phyloP scores from a whole-genome alignment of 1,140 invertebrate genomes.

The Cotesia chilonis region DNA sequence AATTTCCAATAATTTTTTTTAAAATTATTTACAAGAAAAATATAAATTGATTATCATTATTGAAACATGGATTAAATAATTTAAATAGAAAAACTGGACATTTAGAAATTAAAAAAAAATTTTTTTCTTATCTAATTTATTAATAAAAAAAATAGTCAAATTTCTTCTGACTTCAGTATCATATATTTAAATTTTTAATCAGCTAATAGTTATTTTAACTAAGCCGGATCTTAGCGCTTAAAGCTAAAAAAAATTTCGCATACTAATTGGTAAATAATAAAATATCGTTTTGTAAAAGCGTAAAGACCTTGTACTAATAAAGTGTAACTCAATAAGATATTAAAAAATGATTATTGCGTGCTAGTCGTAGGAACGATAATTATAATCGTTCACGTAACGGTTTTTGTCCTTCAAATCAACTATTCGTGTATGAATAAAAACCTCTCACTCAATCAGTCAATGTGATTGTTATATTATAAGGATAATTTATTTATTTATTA shows the following conservation, averaged over 20 bases:
- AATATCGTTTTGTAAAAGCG: slow-evolving; percentile 7
- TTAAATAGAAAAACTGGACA: too few relatives aligned
- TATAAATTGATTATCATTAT: too few relatives aligned
- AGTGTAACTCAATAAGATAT: slow-evolving; percentile 37
- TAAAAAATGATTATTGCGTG: slow-evolving; percentile 37
- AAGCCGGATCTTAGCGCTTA: too few relatives aligned
- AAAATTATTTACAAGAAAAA: too few relatives aligned
- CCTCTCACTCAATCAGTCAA: slow-evolving; percentile 13
- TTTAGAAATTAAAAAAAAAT: too few relatives aligned
- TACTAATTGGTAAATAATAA: slow-evolving; percentile 9
- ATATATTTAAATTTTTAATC: not conserved
- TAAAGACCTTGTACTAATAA: slow-evolving; percentile 51
- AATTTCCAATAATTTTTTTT: too few relatives aligned
- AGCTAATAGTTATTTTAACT: too few relatives aligned
- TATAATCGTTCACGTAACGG: slow-evolving; percentile 39
- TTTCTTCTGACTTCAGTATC: not conserved
- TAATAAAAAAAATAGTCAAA: too few relatives aligned
- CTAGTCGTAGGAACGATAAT: slow-evolving; percentile 11
- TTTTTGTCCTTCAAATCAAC: slow-evolving; percentile 23
- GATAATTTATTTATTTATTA: not conserved
- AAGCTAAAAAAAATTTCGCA: not conserved
- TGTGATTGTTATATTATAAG: not conserved
- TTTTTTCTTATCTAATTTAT: too few relatives aligned
- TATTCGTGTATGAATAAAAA: slow-evolving; percentile 7
- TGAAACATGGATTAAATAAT: too few relatives aligned